Conservation (phyloP, 2,797 vertebrate species). For the Poeciliopsis presidionis region DNA sequence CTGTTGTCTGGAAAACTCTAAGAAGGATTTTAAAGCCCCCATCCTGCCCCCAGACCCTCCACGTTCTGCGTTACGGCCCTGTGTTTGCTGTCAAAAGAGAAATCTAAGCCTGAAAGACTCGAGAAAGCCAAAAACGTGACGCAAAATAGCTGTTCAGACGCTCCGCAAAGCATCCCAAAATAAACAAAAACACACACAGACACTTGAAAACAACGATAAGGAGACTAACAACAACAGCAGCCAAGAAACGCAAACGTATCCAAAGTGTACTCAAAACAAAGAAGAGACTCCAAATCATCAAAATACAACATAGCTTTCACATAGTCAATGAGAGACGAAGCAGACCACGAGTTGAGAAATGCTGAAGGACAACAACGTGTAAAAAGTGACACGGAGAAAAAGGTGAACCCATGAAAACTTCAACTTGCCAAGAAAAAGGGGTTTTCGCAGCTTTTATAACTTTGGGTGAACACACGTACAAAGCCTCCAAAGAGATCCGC, state of each 20-base stretch:
- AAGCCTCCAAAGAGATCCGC: conserved; percentile 25
- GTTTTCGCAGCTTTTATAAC: conserved; percentile 15
- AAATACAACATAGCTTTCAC: background rate
- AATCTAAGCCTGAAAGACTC: background rate
- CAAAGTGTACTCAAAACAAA: background rate
- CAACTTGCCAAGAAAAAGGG: conserved; percentile 6
- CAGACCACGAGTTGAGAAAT: background rate
- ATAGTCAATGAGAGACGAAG: background rate
- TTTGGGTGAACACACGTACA: background rate
- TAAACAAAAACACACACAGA: background rate
- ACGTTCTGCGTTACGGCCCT: no score
- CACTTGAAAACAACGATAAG: background rate
- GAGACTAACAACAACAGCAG: no score
- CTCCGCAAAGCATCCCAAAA: background rate
- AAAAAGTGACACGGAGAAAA: conserved; percentile 4
- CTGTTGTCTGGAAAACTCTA: no score
- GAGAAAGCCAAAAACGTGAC: background rate
- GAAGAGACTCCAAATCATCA: background rate
- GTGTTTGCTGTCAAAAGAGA: background rate
- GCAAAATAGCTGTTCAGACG: background rate
- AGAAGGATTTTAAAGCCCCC: no score
- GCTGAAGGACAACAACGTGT: background rate
- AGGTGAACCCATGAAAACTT: conserved; percentile 14
- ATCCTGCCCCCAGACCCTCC: no score
- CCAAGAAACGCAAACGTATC: background rate